Base-by-base conservation (phyloP, 2,113 vertebrate species). In the Lagopus muta region DNA sequence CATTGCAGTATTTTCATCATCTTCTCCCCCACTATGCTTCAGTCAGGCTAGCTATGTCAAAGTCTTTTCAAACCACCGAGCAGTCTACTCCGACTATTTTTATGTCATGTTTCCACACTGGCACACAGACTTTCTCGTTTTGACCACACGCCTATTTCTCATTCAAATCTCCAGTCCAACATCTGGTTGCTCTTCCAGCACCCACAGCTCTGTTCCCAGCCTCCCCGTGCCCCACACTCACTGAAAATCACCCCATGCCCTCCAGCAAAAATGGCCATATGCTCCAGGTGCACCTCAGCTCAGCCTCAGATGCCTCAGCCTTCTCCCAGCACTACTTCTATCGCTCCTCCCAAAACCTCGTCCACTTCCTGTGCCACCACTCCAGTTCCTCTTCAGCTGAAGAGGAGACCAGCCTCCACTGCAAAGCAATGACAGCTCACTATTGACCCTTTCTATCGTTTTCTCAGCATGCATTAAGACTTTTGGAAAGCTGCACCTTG, bases 191-290 rank as follows among this genome's bases (percentile, higher is more conserved):
- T 74, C 74, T 85, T 89, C 38, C 45, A 0, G 0, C 0, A 1
- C 32, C 52, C 36, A 30, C n/a, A 61, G 0, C 32, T 76, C 88
- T 72, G 75, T 50, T 62, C 55, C 54, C 71, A 17, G 2, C 1
- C 40, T 40, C 48, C 13, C 57, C 0, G 0, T 3, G 8, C 34
- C 19, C 40, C 1, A 0, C 0, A 0, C 54, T 28, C 38, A 57
- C 0, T 0, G 21, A 47, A 43, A 70, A 32, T 20, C 0, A 0
- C 21, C 28, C 32, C 43, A 42, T 38, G 50, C 24, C 27, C 55
- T 87, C 50, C 74, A 22, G 27, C 42, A 83, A 40, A 78, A 62
- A 22, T 1, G 1, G 24, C 15, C 19, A 43, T 8, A 7, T 0
- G 2, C 14, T 82, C 24, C 50, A 3, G 3, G 25, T 19, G 32